Evolutionary conservation across 2,888 invertebrate species (phyloP).

Genomic region (Trissolcus brochymenae): DNA sequence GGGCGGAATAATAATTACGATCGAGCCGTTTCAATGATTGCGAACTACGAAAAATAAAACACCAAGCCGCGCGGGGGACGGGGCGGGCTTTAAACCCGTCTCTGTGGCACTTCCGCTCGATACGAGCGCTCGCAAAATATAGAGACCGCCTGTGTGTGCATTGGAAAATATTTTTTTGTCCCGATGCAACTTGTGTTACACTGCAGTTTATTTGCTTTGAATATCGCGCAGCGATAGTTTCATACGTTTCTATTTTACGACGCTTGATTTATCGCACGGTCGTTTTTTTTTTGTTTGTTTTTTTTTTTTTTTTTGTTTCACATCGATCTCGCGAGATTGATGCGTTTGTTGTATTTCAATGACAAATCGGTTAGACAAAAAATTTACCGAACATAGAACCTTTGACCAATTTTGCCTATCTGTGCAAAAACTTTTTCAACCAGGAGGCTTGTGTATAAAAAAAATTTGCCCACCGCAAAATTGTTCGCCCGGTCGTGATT

Average conservation of each 20-base stretch:
- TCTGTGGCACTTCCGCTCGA: conserved; percentile 57
- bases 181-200: conserved; percentile 52
- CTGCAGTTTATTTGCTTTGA: conserved; percentile 58
- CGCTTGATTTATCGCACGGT: conserved; percentile 48
- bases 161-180: conserved; percentile 57
- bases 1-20: conserved; percentile 68
- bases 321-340: conserved; percentile 42
- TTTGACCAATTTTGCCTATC: conserved; percentile 8
- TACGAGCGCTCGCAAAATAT: conserved; percentile 55
- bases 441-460: not conserved
- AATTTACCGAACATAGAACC: conserved; percentile 11
- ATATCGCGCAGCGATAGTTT: conserved; percentile 53
- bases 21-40: conserved; percentile 63
- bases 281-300: conserved; percentile 52
- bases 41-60: conserved; percentile 60
- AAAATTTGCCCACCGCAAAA: not conserved
- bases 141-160: conserved; percentile 44
- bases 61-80: conserved; percentile 29
- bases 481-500: conserved; percentile 9
- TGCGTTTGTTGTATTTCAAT: conserved; percentile 37
- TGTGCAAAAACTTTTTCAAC: no score
- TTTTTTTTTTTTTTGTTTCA: conserved; percentile 39
- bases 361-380: conserved; percentile 18
- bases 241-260: conserved; percentile 53
- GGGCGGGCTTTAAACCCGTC: conserved; percentile 41